These are phyloP conservation scores for Gobius niger DNA, from an alignment of 2,113 vertebrate genomes.

Conservation along the genomic window DNA sequence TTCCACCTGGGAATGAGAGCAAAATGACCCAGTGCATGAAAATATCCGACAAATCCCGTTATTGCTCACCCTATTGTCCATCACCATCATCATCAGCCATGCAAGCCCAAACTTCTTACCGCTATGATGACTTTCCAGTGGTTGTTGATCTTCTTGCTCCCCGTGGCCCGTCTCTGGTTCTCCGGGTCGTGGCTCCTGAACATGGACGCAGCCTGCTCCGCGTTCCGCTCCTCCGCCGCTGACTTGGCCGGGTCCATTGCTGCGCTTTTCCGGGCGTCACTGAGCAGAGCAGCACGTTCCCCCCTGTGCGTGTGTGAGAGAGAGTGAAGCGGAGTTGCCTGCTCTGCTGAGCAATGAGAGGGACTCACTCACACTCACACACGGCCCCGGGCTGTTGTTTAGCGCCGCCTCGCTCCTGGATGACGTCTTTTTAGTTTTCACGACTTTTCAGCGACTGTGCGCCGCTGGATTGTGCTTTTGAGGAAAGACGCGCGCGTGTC, in stretches of 20 bases:
- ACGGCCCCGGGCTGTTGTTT: neutral
- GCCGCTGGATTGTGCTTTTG: neutral
- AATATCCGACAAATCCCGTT: neutral
- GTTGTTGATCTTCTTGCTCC: conserved; percentile 33
- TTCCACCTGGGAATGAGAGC: neutral
- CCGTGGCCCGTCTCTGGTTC: conserved; percentile 28
- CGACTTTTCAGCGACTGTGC: neutral
- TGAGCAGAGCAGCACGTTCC: neutral
- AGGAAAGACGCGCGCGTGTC: neutral
- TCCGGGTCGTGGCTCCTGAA: conserved; percentile 57
- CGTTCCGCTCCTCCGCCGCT: conserved; percentile 37
- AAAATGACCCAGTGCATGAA: neutral
- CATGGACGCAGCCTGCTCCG: conserved; percentile 52
- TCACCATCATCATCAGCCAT: neutral
- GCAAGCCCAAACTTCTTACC: conserved; percentile 56
- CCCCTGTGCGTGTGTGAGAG: too few relatives aligned
- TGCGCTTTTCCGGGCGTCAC: conserved; percentile 16
- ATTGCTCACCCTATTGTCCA: neutral
- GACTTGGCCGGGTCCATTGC: conserved; percentile 64
- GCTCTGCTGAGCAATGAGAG: neutral
- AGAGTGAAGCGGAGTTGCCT: neutral
- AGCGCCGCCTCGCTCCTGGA: neutral
- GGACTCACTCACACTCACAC: too few relatives aligned
- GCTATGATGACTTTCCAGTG: conserved; percentile 56
- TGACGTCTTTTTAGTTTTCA: neutral